phyloP scores from a whole-genome alignment of 2,888 invertebrate species.

The Catocala fraxini region DNA sequence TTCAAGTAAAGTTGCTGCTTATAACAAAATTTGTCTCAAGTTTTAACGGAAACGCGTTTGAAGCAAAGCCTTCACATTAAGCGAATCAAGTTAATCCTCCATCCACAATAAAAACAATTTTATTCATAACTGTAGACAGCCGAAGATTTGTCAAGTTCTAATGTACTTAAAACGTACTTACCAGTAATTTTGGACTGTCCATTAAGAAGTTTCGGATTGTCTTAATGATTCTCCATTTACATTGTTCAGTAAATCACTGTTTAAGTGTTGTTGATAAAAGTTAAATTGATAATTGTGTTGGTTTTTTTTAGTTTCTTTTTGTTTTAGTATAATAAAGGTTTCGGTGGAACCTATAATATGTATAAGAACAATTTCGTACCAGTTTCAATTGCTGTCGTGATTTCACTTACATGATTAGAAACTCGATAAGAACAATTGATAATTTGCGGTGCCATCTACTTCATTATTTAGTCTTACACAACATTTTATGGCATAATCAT shows the following conservation, averaged over 20 bases:
- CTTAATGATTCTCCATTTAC: slow-evolving; percentile 61
- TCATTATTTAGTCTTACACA: too few species aligned
- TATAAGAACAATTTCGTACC: too few species aligned
- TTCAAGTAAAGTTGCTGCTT: slow-evolving; percentile 4
- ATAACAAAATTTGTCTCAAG: neutral
- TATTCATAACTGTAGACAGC: slow-evolving; percentile 45
- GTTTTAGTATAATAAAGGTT: neutral
- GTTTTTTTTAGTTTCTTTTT: slow-evolving; percentile 18
- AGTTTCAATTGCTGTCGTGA: too few species aligned
- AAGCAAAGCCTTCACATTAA: slow-evolving; percentile 4
- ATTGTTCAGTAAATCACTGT: slow-evolving; percentile 55
- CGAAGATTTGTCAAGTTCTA: slow-evolving; percentile 67
- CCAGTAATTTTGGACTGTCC: slow-evolving; percentile 70
- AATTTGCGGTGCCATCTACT: too few species aligned
- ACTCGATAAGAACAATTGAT: too few species aligned
- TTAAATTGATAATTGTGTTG: slow-evolving; percentile 30
- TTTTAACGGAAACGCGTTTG: slow-evolving; percentile 2
- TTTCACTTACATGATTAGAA: too few species aligned
- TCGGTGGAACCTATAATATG: neutral
- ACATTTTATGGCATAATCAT: too few species aligned
- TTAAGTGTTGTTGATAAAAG: slow-evolving; percentile 49
- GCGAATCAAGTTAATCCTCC: slow-evolving; percentile 2
- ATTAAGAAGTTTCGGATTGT: slow-evolving; percentile 73
- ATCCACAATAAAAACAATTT: slow-evolving; percentile 53
- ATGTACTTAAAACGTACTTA: slow-evolving; percentile 75